phyloP scores from a whole-genome alignment of 2,113 vertebrate genomes.

The human region DNA sequence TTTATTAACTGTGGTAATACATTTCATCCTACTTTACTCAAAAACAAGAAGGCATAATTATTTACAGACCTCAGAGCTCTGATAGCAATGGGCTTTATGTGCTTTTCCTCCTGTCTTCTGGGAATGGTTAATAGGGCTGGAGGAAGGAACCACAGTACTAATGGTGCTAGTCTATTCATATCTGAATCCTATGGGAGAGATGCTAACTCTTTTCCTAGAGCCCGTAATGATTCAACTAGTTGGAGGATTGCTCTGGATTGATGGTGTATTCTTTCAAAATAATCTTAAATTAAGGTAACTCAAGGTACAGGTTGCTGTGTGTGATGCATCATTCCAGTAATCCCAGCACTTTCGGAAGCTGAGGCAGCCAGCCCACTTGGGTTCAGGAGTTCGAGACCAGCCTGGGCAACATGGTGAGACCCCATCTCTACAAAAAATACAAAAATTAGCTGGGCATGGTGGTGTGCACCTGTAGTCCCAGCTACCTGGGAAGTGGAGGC shows the following conservation, averaged over 20 bases:
- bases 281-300: slow-evolving; percentile 16
- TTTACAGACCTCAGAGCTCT: slow-evolving; percentile 18
- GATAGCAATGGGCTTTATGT: not conserved
- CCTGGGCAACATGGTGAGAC: no score
- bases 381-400: no score
- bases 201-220: not conserved
- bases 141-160: not conserved
- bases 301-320: not conserved
- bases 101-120: not conserved
- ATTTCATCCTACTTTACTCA: not conserved
- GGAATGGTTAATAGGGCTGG: not conserved
- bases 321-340: no score
- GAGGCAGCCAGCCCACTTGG: no score
- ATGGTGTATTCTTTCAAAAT: not conserved
- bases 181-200: not conserved
- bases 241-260: not conserved
- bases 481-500: no score
- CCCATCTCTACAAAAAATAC: no score
- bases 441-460: no score
- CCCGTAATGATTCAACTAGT: not conserved
- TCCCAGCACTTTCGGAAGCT: no score
- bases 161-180: not conserved
- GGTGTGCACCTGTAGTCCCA: no score
- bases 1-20: not conserved
- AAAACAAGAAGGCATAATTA: slow-evolving; percentile 16